Percentiles rank a stretch among this genome's conserved stretches.
Evolutionary conservation across 1,140 invertebrate species (phyloP).

Genomic region (Zaprionus tsacasi): DNA sequence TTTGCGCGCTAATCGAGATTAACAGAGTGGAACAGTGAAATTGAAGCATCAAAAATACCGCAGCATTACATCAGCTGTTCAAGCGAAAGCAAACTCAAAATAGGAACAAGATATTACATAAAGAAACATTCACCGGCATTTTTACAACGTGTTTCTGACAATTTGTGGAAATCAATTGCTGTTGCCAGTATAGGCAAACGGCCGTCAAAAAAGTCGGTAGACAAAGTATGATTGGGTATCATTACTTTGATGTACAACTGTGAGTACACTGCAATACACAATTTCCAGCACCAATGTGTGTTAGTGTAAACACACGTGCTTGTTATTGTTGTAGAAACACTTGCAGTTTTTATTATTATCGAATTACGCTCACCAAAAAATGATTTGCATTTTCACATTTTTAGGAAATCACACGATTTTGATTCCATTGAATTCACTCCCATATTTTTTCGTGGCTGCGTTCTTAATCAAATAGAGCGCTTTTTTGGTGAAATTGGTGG

Average conservation of each 20-base stretch:
- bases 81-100: conserved; percentile 2
- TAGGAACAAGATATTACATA: conserved; percentile 55
- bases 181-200: background rate
- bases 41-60: background rate
- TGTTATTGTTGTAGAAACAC: conserved; percentile 30
- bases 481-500: conserved; percentile 87
- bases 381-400: conserved; percentile 33
- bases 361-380: background rate
- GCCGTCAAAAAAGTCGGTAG: background rate
- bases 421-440: conserved; percentile 82
- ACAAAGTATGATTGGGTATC: conserved; percentile 75
- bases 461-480: conserved; percentile 85
- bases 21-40: background rate
- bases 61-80: conserved; percentile 21
- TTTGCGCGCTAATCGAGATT: background rate
- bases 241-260: conserved; percentile 84
- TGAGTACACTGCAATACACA: conserved; percentile 65
- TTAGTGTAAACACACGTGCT: conserved; percentile 41
- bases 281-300: background rate
- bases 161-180: background rate
- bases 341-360: background rate
- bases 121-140: conserved; percentile 48
- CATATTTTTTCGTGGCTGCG: conserved; percentile 86
- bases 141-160: conserved; percentile 27
- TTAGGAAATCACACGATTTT: conserved; percentile 85